Evolutionary conservation across 2,888 invertebrate species (phyloP), one percentile per base, ranked within the genome.

Genomic region (Punctoribates punctum): DNA sequence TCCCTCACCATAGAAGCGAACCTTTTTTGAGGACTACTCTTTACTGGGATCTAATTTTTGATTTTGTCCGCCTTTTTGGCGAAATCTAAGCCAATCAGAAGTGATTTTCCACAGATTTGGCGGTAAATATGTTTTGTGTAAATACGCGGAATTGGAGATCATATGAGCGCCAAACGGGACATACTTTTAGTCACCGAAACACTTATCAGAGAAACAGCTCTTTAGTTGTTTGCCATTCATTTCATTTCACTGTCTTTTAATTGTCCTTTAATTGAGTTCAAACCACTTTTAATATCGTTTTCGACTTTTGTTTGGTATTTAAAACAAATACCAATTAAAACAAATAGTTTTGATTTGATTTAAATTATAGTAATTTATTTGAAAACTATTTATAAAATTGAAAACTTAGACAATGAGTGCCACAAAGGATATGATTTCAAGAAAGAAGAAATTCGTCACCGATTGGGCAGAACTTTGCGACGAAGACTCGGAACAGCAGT

Each of bases 391-490:
- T 65, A 65, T 65, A 34, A n/a, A 65, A 6, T 17, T n/a, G 13
- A 67, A 42, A 5, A 72, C 42, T 23, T 25, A 25, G 72, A 72
- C 25, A 72, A 72, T 72, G 72, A 72, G 48, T 72, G 34, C 15
- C 23, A 25, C 46, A 9, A 72, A 72, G 48, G 72, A 72, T 27
- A 15, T 72, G 20, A 48, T 72, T 42, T 25, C 48, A 20, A 23
- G 48, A 23, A 73, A 57, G 29, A 54, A 20, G n/a, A 54, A 42
- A 38, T 73, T 54, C 25, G 57, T 25, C 38, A 54, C 25, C 25
- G 60, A 73, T 60, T 73, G 73, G 73, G 73, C 57, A 29, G 73
- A 73, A 51, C 57, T 73, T 15, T 73, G 73, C 51, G 73, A 60
- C 51, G 74, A 67, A 38, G 77, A 74, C 67, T 51, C 29, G 9